Percentiles rank a stretch among this genome's conserved stretches.
Conservation (phyloP, 1,140 invertebrate genomes). For the Anagrus nilaparvatae region DNA sequence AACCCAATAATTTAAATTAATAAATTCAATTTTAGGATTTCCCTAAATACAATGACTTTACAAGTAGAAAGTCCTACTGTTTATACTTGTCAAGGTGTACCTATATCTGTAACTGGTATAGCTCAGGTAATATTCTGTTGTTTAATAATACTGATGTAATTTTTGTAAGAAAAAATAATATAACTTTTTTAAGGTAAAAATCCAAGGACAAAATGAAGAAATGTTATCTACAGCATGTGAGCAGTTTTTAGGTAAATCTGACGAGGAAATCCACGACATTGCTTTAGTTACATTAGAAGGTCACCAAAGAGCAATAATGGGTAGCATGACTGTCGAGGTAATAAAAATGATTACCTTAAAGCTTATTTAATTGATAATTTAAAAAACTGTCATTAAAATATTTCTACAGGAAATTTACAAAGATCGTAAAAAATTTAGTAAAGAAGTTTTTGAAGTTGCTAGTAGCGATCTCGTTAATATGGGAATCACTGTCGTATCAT, state of each 20-base stretch:
- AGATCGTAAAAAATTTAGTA: slow-evolving; percentile 97
- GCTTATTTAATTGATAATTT: neutral
- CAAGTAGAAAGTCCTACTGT: slow-evolving; percentile 86
- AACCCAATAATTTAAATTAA: neutral
- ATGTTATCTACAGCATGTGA: slow-evolving; percentile 95
- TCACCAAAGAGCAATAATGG: slow-evolving; percentile 97
- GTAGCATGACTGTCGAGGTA: slow-evolving; percentile 95
- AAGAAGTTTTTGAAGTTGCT: slow-evolving; percentile 90
- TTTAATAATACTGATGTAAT: slow-evolving; percentile 1
- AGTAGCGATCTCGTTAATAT: slow-evolving; percentile 95
- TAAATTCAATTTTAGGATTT: slow-evolving; percentile 56
- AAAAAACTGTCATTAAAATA: slow-evolving; percentile 7
- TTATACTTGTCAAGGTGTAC: slow-evolving; percentile 93
- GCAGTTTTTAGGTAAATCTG: slow-evolving; percentile 89
- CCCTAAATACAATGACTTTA: slow-evolving; percentile 92
- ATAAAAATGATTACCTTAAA: slow-evolving; percentile 5
- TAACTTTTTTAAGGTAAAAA: slow-evolving; percentile 70
- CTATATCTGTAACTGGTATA: slow-evolving; percentile 94
- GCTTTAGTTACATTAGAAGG: slow-evolving; percentile 93
- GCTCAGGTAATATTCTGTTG: slow-evolving; percentile 63
- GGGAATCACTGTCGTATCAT: slow-evolving; percentile 97
- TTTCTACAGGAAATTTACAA: slow-evolving; percentile 87
- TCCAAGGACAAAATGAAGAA: slow-evolving; percentile 94
- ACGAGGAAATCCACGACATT: slow-evolving; percentile 84
- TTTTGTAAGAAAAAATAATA: slow-evolving; percentile 1